Conservation (phyloP, 1,140 invertebrate species). For the Chrysomallon squamiferum region DNA sequence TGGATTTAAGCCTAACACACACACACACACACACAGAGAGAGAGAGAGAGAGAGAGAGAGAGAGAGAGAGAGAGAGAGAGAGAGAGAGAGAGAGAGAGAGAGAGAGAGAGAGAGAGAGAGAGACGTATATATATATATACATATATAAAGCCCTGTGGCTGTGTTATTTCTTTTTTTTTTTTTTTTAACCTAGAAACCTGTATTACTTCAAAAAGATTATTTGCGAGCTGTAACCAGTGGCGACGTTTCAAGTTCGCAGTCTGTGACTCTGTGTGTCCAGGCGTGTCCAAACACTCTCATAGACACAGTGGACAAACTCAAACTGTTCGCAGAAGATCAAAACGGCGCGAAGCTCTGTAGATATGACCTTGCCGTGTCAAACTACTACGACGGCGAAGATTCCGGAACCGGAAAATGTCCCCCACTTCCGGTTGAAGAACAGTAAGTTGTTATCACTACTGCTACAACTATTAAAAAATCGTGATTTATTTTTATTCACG, state of each 20-base stretch:
- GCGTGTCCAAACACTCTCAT: slow-evolving; percentile 30
- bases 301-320: slow-evolving; percentile 5
- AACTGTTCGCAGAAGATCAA: slow-evolving; percentile 14
- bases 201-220: slow-evolving; percentile 37
- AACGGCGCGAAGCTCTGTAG: slow-evolving; percentile 31
- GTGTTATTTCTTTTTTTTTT: background rate
- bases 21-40: no score
- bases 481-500: no score
- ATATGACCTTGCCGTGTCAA: slow-evolving; percentile 28
- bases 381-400: slow-evolving; percentile 12
- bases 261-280: slow-evolving; percentile 33
- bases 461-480: no score
- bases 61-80: no score
- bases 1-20: no score
- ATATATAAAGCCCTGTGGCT: no score
- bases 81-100: no score
- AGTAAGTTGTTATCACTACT: slow-evolving; percentile 15
- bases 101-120: no score
- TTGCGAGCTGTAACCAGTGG: slow-evolving; percentile 14
- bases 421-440: slow-evolving; percentile 18
- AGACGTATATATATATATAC: no score
- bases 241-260: slow-evolving; percentile 2
- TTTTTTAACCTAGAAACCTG: slow-evolving; percentile 29
- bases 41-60: no score
- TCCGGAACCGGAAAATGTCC: slow-evolving; percentile 19